Percentiles rank a stretch among this genome's conserved stretches.
These are phyloP conservation scores for Acanthosoma haemorrhoidale DNA, from an alignment of 2,888 invertebrate species.

Conservation along the genomic window DNA sequence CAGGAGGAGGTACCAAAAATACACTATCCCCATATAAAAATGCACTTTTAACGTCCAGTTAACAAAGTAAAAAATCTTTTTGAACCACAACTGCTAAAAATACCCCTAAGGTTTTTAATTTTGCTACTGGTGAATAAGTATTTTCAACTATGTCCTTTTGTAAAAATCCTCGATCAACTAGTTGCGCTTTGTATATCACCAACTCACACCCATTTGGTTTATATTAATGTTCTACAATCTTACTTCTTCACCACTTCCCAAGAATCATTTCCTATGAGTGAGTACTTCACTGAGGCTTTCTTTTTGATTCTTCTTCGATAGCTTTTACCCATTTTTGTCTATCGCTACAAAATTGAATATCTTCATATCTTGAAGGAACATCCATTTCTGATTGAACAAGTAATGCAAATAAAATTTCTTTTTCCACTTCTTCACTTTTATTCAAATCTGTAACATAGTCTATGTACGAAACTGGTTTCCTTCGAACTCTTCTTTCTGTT, in stretches of 20 bases:
- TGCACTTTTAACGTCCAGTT: conserved; percentile 19
- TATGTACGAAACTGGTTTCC: background rate
- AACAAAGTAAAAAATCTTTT: background rate
- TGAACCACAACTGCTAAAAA: conserved; percentile 1
- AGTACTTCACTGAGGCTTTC: background rate
- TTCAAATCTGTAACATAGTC: background rate
- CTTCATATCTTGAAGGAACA: background rate
- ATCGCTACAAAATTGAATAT: background rate
- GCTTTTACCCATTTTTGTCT: background rate
- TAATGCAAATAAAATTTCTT: background rate
- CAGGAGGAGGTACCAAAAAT: conserved; percentile 15
- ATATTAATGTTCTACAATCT: background rate
- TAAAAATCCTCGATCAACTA: background rate
- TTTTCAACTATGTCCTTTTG: background rate
- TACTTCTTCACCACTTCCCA: background rate
- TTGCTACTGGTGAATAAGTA: background rate
- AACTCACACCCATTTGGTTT: background rate
- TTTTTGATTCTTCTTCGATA: background rate
- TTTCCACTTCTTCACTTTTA: background rate
- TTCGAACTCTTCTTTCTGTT: background rate
- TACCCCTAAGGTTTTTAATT: background rate
- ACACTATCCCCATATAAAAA: conserved; percentile 25
- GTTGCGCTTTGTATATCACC: background rate
- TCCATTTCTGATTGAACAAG: background rate
- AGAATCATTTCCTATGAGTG: background rate